phyloP scores from a whole-genome alignment of 2,888 invertebrate genomes.

The Epinotia nisella region DNA sequence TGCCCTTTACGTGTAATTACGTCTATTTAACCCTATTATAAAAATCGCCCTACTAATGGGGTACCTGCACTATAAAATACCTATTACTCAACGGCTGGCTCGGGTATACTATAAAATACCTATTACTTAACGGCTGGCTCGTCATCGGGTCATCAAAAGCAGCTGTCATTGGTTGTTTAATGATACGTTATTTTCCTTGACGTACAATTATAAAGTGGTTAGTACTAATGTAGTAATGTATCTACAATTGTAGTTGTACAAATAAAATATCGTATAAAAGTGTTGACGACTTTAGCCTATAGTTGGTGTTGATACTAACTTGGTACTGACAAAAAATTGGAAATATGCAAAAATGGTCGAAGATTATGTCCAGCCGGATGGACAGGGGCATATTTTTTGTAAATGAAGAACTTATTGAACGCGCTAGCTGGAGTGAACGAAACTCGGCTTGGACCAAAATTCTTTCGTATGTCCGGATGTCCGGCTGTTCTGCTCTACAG shows the following conservation, averaged over 20 bases:
- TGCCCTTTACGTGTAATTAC: neutral
- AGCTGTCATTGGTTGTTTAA: conserved; percentile 38
- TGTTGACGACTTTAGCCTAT: neutral
- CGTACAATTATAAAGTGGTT: conserved; percentile 36
- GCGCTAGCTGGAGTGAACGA: too few species aligned
- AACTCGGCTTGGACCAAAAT: too few species aligned
- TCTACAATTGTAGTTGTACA: conserved; percentile 5
- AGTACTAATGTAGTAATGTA: conserved; percentile 26
- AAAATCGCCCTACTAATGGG: conserved; percentile 11
- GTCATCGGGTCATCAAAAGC: conserved; percentile 3
- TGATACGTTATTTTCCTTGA: conserved; percentile 38
- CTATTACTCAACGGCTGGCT: neutral
- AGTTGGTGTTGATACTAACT: too few species aligned
- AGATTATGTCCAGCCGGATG: too few species aligned
- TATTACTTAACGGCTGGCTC: conserved; percentile 28
- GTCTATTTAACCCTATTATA: conserved; percentile 12
- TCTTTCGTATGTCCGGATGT: too few species aligned
- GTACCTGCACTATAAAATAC: conserved; percentile 25
- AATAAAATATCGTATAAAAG: neutral
- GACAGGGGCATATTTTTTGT: too few species aligned
- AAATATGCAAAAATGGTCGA: too few species aligned
- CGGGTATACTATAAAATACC: conserved; percentile 21
- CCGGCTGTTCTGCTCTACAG: too few species aligned
- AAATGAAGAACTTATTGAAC: too few species aligned
- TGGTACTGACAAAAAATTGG: too few species aligned